Evolutionary conservation across 1,140 invertebrate genomes (phyloP).

Genomic region (Eurosta solidaginis): DNA sequence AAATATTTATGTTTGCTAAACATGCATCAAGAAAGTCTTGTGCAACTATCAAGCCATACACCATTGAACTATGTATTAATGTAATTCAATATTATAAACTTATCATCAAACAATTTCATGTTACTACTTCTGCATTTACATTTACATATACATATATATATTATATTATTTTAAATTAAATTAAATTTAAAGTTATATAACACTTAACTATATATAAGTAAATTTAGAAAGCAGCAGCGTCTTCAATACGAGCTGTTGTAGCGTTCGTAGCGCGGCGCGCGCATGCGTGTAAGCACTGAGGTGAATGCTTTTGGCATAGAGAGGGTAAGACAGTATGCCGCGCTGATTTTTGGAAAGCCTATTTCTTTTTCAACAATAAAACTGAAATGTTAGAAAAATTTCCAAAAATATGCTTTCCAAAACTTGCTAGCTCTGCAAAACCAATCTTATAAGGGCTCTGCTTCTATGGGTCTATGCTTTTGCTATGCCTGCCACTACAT

Average conservation of each 20-base stretch:
- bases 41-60: background rate
- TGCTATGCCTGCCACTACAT: too few species aligned
- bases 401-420: too few species aligned
- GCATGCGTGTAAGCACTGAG: too few species aligned
- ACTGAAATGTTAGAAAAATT: too few species aligned
- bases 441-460: too few species aligned
- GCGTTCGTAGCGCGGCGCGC: background rate
- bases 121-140: background rate
- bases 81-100: background rate
- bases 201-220: background rate
- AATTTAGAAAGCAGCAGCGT: background rate
- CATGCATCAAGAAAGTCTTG: background rate
- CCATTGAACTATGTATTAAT: background rate
- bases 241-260: background rate
- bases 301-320: too few species aligned
- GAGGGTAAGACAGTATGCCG: too few species aligned
- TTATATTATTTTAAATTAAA: background rate
- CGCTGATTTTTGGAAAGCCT: too few species aligned
- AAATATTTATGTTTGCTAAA: background rate
- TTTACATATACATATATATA: background rate
- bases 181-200: slow-evolving; percentile 12
- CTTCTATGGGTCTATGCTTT: too few species aligned
- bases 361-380: too few species aligned
- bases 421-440: too few species aligned
- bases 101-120: background rate